Base-by-base conservation (phyloP, 53 echinoderm and acorn worm genomes). In the Paracentrotus lividus region DNA sequence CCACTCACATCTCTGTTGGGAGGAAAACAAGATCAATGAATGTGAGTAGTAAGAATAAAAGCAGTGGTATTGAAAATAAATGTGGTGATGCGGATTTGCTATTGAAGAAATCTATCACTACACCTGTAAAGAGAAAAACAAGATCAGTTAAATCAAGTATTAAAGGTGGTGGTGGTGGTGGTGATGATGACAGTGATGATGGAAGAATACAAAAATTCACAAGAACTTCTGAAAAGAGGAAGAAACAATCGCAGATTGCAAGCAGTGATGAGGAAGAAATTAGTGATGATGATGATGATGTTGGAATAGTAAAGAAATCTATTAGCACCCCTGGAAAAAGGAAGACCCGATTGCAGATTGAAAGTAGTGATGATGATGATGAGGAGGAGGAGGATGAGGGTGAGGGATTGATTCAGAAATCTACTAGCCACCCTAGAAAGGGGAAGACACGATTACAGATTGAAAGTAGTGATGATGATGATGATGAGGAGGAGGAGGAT, bases 251-350 rank as follows among this genome's bases (percentile, higher is more conserved):
- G 42, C 40, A 38, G 42, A 42, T 77, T 3, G 6, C 81, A 78
- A 24, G 81, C 47, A 78, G 81, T 43, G 24, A 34, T 33, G 26
- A 34, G 33, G 68, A 34, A 34, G n/a, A n/a, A n/a, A n/a, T n/a
- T n/a, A n/a, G 33, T 76, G 42, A 12, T 77, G 32, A 43, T 78
- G n/a, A 78, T n/a, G 81, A 47, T 78, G 81, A 78, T 45, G 45
- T 45, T 78, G 81, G 42, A 47, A 34, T 78, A 7, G 47, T 78
- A 8, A 10, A 43, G 2, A 78, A 78, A 47, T 78, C 81, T 27
- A 69, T 33, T 14, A 33, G 12, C 32, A 78, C 81, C 1, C 26
- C 45, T 45, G 47, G 45, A n/a, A 78, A 40, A 40, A 75, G 5
- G 3, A 75, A 47, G n/a, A 24, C 2, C 5, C 40, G 1, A 16